Conservation (phyloP, 2,113 vertebrate genomes). For the Dipodomys spectabilis region DNA sequence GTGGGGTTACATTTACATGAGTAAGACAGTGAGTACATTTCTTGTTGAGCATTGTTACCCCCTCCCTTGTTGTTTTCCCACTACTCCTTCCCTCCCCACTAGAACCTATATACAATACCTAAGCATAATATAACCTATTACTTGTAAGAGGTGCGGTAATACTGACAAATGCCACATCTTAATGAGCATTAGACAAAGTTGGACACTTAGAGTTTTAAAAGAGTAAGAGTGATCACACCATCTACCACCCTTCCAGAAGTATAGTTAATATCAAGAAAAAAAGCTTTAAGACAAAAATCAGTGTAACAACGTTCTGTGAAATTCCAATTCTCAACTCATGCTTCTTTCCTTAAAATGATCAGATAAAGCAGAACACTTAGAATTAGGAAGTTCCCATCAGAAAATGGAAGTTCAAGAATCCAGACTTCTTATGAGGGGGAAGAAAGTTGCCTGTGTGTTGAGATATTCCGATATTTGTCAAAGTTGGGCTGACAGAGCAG, state of each 20-base stretch:
- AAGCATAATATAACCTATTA: background rate
- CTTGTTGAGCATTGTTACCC: too few relatives aligned
- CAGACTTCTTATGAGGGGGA: background rate
- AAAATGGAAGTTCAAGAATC: background rate
- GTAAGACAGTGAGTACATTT: too few relatives aligned
- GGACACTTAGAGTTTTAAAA: constrained; percentile 31
- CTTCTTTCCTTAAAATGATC: background rate
- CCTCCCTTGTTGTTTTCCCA: too few relatives aligned
- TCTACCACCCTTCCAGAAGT: constrained; percentile 11
- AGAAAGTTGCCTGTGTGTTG: background rate
- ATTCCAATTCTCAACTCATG: background rate
- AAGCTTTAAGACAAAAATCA: constrained; percentile 39
- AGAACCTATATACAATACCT: background rate
- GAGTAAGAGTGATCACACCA: background rate
- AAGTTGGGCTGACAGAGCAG: background rate
- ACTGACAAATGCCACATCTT: constrained; percentile 23
- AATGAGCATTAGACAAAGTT: background rate
- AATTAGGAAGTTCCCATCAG: background rate
- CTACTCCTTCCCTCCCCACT: too few relatives aligned
- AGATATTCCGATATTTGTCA: background rate
- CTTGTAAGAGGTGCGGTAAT: background rate
- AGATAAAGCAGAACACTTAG: background rate
- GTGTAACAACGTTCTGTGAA: background rate
- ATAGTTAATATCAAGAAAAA: background rate
- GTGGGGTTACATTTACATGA: too few relatives aligned